Evolutionary conservation across 2,797 vertebrate species (phyloP).

Genomic region (Microchirus variegatus): DNA sequence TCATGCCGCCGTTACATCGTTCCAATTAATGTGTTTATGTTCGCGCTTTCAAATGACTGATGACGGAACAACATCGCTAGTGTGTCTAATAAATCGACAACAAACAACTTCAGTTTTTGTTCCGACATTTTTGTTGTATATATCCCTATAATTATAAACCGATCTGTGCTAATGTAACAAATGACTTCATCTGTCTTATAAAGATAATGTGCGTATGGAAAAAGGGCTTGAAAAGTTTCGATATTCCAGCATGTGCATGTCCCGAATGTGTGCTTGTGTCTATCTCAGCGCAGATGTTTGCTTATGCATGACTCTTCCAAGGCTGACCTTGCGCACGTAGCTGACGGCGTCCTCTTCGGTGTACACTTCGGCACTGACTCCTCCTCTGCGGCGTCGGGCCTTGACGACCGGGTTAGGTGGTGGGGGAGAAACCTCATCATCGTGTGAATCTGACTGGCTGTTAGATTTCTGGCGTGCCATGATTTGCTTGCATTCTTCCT

Average conservation of each 20-base stretch:
- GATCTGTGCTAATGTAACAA: no score
- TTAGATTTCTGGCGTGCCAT: constrained; percentile 94
- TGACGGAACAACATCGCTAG: no score
- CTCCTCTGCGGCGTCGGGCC: constrained; percentile 89
- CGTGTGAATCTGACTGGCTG: constrained; percentile 93
- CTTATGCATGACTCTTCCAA: constrained; percentile 3
- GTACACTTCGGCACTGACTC: constrained; percentile 96
- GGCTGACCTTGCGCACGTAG: constrained; percentile 94
- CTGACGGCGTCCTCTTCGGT: constrained; percentile 98
- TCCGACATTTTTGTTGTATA: no score
- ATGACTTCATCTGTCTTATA: no score
- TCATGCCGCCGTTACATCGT: background rate
- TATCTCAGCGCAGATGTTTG: background rate
- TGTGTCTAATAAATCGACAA: no score
- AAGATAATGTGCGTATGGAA: background rate
- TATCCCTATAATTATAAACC: no score
- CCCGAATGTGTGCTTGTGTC: no score
- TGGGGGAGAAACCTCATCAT: constrained; percentile 93
- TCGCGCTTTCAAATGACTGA: no score
- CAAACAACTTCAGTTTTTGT: no score
- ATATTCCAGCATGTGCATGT: background rate
- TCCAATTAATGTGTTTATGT: background rate
- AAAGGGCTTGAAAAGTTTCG: background rate
- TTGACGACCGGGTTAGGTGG: constrained; percentile 94
- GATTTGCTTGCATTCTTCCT: constrained; percentile 97